Evolutionary conservation across 2,113 vertebrate genomes (phyloP).

Genomic region (Pyxicephalus adspersus): DNA sequence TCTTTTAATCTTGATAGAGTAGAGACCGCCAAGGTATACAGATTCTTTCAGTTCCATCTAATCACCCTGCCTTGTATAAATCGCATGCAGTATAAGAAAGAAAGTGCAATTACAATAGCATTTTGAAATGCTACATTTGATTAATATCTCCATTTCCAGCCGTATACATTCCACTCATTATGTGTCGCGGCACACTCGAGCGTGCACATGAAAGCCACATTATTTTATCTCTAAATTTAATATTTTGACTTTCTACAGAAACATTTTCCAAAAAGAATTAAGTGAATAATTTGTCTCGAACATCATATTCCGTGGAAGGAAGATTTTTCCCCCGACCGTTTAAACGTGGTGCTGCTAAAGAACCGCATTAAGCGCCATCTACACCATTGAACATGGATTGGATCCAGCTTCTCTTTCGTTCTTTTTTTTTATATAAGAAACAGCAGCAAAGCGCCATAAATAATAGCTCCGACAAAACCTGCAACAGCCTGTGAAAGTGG

Average conservation of each 20-base stretch:
- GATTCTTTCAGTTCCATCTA: neutral
- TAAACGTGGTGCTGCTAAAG: neutral
- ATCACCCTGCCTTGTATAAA: neutral
- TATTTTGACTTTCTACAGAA: constrained; percentile 47
- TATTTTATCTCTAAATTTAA: constrained; percentile 42
- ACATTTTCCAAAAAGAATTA: constrained; percentile 49
- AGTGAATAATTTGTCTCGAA: constrained; percentile 41
- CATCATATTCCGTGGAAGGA: constrained; percentile 36
- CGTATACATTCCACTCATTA: constrained; percentile 11
- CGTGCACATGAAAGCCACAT: neutral
- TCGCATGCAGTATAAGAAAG: neutral
- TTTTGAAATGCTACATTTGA: neutral
- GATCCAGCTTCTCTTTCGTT: constrained; percentile 4
- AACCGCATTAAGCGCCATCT: constrained; percentile 39
- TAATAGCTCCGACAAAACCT: constrained; percentile 25
- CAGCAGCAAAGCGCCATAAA: constrained; percentile 45
- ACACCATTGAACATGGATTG: constrained; percentile 50
- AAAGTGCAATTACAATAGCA: neutral
- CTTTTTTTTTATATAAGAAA: neutral
- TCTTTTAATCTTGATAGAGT: too few relatives aligned
- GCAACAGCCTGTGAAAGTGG: constrained; percentile 21
- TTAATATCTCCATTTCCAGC: neutral
- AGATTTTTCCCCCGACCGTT: neutral
- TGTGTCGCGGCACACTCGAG: neutral
- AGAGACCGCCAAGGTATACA: too few relatives aligned